Evolutionary conservation across 2,113 vertebrate species (phyloP).

Genomic region (Electrona antarctica): DNA sequence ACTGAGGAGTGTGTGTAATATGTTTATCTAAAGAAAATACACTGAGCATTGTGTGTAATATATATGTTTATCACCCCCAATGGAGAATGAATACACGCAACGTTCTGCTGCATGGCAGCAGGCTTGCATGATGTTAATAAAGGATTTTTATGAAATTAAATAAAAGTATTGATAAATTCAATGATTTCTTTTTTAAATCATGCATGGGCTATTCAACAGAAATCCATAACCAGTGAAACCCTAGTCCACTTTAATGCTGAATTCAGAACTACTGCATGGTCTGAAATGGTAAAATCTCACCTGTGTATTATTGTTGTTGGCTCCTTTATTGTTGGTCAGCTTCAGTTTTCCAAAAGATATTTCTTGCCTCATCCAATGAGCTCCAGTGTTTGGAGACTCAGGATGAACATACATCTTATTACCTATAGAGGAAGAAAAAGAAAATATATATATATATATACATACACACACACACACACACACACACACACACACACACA

Average conservation of each 20-base stretch:
- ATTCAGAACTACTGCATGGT: background rate
- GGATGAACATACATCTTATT: constrained; percentile 98
- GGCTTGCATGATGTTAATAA: too few species aligned
- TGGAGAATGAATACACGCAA: too few species aligned
- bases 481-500: too few species aligned
- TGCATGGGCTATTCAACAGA: background rate
- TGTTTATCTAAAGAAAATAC: too few species aligned
- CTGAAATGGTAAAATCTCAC: constrained; percentile 65
- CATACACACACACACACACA: too few species aligned
- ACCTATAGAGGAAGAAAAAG: constrained; percentile 74
- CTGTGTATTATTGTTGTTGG: constrained; percentile 98
- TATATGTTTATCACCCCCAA: too few species aligned
- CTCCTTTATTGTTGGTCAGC: constrained; percentile 98
- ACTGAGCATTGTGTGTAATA: too few species aligned
- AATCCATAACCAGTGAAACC: background rate
- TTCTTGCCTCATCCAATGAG: constrained; percentile 99
- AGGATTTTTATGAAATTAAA: background rate
- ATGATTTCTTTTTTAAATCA: background rate
- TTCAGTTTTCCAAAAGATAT: constrained; percentile 98
- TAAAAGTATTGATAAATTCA: background rate
- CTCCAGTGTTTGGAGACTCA: constrained; percentile 96
- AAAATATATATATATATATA: background rate
- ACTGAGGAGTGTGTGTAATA: too few species aligned
- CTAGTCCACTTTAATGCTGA: background rate
- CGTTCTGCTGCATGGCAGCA: too few species aligned